These are phyloP conservation scores for Neolamprologus toae DNA, from an alignment of 2,113 vertebrate genomes.

Conservation along the genomic window DNA sequence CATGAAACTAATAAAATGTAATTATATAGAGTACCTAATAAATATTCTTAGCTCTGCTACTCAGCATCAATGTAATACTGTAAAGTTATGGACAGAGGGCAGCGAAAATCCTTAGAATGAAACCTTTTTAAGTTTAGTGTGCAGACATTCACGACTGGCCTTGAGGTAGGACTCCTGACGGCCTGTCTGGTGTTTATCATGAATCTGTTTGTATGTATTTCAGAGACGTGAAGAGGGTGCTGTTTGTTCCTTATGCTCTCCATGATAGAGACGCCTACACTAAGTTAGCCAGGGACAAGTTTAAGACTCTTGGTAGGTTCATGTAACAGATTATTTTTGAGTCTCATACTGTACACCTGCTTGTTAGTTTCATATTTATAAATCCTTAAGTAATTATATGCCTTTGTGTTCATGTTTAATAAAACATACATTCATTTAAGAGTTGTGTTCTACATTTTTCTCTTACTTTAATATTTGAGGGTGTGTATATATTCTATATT, in stretches of 20 bases:
- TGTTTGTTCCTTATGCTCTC: conserved; percentile 82
- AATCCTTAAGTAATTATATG: not conserved
- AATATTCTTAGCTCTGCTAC: not conserved
- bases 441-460: not conserved
- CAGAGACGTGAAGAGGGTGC: conserved; percentile 74
- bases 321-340: not conserved
- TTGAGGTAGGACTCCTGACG: not conserved
- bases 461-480: not conserved
- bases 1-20: not conserved
- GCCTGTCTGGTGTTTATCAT: not conserved
- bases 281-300: conserved; percentile 71
- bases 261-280: conserved; percentile 76
- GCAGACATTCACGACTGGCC: not conserved
- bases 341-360: not conserved
- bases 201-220: not conserved
- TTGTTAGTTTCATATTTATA: not conserved
- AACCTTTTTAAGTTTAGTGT: not conserved
- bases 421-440: not conserved
- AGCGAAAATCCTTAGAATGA: not conserved
- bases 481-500: not conserved
- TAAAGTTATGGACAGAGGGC: not conserved
- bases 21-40: not conserved
- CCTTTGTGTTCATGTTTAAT: not conserved
- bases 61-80: not conserved
- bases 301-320: conserved; percentile 69